phyloP scores from a whole-genome alignment of 2,888 invertebrate species.

The Apomyelois bistriatella region DNA sequence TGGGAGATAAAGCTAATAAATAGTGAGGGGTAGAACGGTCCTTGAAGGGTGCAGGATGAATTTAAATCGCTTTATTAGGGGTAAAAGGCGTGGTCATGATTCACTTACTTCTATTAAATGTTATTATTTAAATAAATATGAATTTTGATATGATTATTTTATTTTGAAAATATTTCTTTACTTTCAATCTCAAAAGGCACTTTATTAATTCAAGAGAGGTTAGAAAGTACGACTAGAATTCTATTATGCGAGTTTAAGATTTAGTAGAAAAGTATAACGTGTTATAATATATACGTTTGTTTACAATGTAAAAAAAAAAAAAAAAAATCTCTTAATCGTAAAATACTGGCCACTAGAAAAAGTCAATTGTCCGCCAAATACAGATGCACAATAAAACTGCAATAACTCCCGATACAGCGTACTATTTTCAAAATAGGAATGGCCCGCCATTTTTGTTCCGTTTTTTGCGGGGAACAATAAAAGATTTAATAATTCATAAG shows the following conservation, averaged over 20 bases:
- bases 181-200: too few species aligned
- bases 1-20: constrained; percentile 32
- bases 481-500: constrained; percentile 77
- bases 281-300: not conserved
- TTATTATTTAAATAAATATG: not conserved
- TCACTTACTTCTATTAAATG: not conserved
- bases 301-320: constrained; percentile 24
- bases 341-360: constrained; percentile 27
- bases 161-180: too few species aligned
- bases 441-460: constrained; percentile 47
- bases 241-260: too few species aligned
- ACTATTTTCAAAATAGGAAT: constrained; percentile 73
- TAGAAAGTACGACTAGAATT: too few species aligned
- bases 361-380: constrained; percentile 62
- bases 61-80: constrained; percentile 25
- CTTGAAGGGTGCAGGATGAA: constrained; percentile 22
- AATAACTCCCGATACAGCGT: constrained; percentile 48
- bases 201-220: too few species aligned
- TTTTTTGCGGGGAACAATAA: constrained; percentile 72
- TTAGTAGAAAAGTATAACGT: too few species aligned
- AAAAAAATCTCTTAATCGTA: constrained; percentile 19
- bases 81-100: constrained; percentile 5
- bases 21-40: constrained; percentile 17
- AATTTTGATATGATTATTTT: too few species aligned
- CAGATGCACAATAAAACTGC: constrained; percentile 60